phyloP scores from a whole-genome alignment of 2,113 vertebrate species.

The Amphilophus citrinellus region DNA sequence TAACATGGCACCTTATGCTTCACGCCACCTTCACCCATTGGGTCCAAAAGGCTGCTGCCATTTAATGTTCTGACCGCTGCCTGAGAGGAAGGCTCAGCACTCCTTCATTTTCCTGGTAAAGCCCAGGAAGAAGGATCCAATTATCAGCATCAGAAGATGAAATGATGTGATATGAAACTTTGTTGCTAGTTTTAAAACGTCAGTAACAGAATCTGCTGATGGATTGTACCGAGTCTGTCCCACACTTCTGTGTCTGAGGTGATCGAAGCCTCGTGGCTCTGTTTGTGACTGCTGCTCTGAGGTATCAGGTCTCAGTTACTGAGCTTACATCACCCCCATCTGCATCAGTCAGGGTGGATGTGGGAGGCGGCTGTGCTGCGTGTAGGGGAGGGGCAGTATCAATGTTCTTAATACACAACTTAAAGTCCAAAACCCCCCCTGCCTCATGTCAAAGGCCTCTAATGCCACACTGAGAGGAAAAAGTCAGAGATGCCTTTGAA shows the following conservation, averaged over 20 bases:
- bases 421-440: neutral
- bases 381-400: neutral
- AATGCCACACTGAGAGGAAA: neutral
- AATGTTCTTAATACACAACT: neutral
- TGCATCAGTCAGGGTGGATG: conserved; percentile 24
- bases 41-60: neutral
- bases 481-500: neutral
- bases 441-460: neutral
- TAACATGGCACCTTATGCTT: conserved; percentile 24
- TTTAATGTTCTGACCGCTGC: neutral
- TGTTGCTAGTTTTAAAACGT: neutral
- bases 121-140: neutral
- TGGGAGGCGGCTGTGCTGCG: conserved; percentile 12
- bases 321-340: conserved; percentile 30
- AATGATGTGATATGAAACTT: neutral
- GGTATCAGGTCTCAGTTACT: conserved; percentile 23
- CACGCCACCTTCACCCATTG: neutral
- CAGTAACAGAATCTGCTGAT: neutral
- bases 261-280: neutral
- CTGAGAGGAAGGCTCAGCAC: neutral
- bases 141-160: neutral
- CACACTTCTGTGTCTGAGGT: neutral
- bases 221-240: neutral
- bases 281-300: neutral
- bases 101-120: neutral